A percentile compares a stretch with the other conserved stretches of the same genome.
Evolutionary conservation across 2,797 vertebrate species (phyloP).

Genomic region (Poeciliopsis presidionis): DNA sequence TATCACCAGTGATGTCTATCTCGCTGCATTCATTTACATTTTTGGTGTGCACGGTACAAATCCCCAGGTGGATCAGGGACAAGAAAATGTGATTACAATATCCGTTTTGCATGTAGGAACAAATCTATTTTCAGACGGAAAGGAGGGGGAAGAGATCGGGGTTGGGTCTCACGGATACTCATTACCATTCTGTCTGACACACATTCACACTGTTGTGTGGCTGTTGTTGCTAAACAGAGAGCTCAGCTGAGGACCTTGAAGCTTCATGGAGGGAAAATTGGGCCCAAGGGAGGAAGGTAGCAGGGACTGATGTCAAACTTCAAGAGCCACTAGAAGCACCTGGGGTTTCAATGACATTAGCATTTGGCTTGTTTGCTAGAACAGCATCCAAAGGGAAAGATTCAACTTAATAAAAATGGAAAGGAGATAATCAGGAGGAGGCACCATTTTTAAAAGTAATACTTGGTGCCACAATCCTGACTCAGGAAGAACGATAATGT

Average conservation of each 20-base stretch:
- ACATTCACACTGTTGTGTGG: constrained; percentile 51
- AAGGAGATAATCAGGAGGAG: constrained; percentile 1
- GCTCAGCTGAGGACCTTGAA: constrained; percentile 74
- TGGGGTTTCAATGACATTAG: constrained; percentile 71
- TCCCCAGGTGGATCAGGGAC: constrained; percentile 44
- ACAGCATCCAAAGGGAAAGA: constrained; percentile 22
- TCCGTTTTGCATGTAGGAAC: constrained; percentile 64
- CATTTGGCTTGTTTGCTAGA: constrained; percentile 47
- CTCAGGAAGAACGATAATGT: neutral
- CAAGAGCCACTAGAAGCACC: constrained; percentile 67
- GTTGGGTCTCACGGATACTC: constrained; percentile 64
- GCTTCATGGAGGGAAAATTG: constrained; percentile 72
- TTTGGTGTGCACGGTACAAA: constrained; percentile 49
- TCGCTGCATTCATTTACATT: constrained; percentile 65
- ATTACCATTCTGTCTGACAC: constrained; percentile 71
- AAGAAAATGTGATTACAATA: constrained; percentile 58
- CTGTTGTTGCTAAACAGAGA: constrained; percentile 71
- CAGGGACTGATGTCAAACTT: constrained; percentile 70
- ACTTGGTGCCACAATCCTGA: neutral
- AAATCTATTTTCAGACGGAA: constrained; percentile 61
- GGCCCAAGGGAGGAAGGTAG: constrained; percentile 62
- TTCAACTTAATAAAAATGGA: constrained; percentile 20
- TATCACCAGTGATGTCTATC: constrained; percentile 66
- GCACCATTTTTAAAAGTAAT: neutral
- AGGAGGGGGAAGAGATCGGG: constrained; percentile 29